Conservation (phyloP, 1,140 invertebrate genomes). For the Brachionus calyciflorus region DNA sequence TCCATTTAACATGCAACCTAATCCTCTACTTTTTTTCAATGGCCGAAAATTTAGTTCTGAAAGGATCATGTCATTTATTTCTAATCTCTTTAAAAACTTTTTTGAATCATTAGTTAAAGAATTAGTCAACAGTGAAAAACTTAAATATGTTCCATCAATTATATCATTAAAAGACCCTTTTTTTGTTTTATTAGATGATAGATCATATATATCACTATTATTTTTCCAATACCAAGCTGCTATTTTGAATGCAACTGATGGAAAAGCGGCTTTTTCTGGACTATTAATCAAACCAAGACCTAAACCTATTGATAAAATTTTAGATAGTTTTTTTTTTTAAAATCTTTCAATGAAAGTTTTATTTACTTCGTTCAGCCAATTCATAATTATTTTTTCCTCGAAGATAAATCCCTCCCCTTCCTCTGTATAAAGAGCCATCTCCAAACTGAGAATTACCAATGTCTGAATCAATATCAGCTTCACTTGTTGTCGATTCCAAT, state of each 20-base stretch:
- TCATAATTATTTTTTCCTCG: constrained; percentile 20
- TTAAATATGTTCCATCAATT: not conserved
- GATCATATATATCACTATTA: not conserved
- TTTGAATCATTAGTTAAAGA: not conserved
- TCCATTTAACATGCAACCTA: not conserved
- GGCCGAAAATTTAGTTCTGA: not conserved
- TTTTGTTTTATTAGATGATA: not conserved
- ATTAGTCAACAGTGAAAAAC: not conserved
- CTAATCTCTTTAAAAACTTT: not conserved
- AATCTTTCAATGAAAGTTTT: too few species aligned
- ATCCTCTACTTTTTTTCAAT: not conserved
- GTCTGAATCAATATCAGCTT: not conserved
- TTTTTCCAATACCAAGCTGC: constrained; percentile 6
- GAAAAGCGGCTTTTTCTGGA: constrained; percentile 16
- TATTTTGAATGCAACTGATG: constrained; percentile 1
- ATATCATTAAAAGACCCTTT: not conserved
- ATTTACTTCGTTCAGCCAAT: too few species aligned
- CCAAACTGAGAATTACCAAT: not conserved
- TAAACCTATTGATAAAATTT: not conserved
- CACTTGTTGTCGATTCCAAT: not conserved
- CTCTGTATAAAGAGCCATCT: not conserved
- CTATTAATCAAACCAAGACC: not conserved
- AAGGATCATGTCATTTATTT: not conserved
- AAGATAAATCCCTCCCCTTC: not conserved
- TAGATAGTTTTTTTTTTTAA: not conserved